phyloP scores from a whole-genome alignment of 2,113 vertebrate species.

The Dendrocopos noguchii region DNA sequence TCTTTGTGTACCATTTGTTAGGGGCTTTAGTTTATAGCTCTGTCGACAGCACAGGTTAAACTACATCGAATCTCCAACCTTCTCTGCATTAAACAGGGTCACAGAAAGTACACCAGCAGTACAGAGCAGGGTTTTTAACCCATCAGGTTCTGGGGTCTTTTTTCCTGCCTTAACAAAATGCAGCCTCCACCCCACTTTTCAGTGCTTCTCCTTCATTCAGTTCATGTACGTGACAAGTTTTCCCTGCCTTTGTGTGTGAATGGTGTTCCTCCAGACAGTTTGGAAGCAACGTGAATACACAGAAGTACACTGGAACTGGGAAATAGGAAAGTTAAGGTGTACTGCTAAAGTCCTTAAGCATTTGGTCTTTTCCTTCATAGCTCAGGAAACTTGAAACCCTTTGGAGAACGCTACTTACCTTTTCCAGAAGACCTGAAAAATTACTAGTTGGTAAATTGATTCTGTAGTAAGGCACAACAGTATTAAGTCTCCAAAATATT shows the following conservation, averaged over 20 bases:
- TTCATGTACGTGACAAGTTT: background rate
- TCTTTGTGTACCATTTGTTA: slow-evolving; percentile 55
- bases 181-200: background rate
- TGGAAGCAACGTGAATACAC: background rate
- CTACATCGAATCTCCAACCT: slow-evolving; percentile 61
- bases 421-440: slow-evolving; percentile 61
- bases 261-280: background rate
- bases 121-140: slow-evolving; percentile 52
- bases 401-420: slow-evolving; percentile 51
- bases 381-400: slow-evolving; percentile 35
- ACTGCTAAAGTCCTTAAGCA: slow-evolving; percentile 47
- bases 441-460: slow-evolving; percentile 50
- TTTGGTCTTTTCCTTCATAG: background rate
- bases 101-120: slow-evolving; percentile 68
- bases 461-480: slow-evolving; percentile 18
- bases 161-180: background rate
- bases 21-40: slow-evolving; percentile 71
- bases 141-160: slow-evolving; percentile 23
- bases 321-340: background rate
- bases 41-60: slow-evolving; percentile 69
- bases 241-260: background rate
- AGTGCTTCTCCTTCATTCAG: background rate
- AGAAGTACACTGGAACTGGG: background rate
- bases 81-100: slow-evolving; percentile 67
- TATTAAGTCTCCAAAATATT: slow-evolving; percentile 44